These are phyloP conservation scores for Pangasius mekongensis DNA, from an alignment of 2,797 vertebrate genomes.

Conservation along the genomic window DNA sequence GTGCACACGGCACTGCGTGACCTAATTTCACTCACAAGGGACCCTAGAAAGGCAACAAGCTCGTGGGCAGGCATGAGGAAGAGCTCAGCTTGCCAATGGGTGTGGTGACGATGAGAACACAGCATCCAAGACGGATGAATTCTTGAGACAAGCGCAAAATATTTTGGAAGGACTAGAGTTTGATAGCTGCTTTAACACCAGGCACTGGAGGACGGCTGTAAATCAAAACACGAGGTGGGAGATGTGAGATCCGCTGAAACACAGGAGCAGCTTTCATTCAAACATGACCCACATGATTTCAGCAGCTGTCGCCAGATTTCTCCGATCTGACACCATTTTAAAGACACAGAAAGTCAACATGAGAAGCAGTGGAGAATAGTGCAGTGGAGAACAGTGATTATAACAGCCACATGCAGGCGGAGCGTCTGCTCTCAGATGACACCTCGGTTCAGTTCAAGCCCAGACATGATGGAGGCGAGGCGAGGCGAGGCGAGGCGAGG, in stretches of 20 bases:
- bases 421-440: slow-evolving; percentile 39
- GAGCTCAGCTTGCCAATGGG: slow-evolving; percentile 46
- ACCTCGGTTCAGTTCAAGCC: slow-evolving; percentile 60
- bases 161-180: background rate
- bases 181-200: background rate
- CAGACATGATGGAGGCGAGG: slow-evolving; percentile 63
- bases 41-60: slow-evolving; percentile 50
- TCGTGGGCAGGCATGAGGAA: slow-evolving; percentile 49
- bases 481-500: slow-evolving; percentile 54
- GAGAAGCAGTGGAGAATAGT: background rate
- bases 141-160: background rate
- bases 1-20: slow-evolving; percentile 65
- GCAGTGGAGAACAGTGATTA: background rate
- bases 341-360: background rate
- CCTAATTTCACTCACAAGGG: slow-evolving; percentile 69
- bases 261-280: background rate
- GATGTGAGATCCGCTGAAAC: background rate
- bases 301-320: background rate
- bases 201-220: background rate
- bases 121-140: slow-evolving; percentile 20
- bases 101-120: slow-evolving; percentile 20
- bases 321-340: background rate
- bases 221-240: background rate
- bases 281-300: background rate
- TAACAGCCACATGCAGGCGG: slow-evolving; percentile 9